A percentile compares a stretch with the other conserved stretches of the same genome.
These are phyloP conservation scores for Eospalax fontanierii DNA, from an alignment of 2,797 vertebrate species.

Conservation along the genomic window DNA sequence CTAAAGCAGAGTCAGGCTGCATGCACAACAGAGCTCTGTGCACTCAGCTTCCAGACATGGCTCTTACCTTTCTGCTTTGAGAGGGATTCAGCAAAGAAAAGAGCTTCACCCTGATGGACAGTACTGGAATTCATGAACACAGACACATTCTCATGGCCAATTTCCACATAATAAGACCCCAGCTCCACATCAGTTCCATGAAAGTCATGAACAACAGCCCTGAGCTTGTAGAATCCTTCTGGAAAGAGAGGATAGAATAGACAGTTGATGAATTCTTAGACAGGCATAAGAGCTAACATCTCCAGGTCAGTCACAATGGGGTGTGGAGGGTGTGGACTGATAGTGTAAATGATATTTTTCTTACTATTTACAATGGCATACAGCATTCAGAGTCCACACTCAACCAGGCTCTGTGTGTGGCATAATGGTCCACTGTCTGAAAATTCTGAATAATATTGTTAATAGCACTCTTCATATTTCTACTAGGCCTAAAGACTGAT, in stretches of 20 bases:
- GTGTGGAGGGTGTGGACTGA: rapidly evolving
- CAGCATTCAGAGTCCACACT: neutral
- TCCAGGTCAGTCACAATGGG: rapidly evolving
- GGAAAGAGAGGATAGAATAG: slow-evolving; percentile 37
- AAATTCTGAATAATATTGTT: neutral
- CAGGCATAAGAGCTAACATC: neutral
- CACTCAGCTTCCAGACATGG: slow-evolving; percentile 21
- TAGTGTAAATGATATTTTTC: neutral
- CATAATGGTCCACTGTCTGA: neutral
- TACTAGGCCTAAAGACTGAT: neutral
- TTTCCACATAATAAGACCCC: slow-evolving; percentile 81
- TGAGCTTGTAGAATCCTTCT: slow-evolving; percentile 81
- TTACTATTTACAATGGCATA: no score
- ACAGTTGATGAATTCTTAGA: no score
- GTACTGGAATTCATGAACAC: slow-evolving; percentile 82
- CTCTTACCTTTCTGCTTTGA: slow-evolving; percentile 69
- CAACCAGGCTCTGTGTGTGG: no score
- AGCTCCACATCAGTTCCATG: slow-evolving; percentile 68
- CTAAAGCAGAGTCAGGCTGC: neutral
- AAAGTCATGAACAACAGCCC: slow-evolving; percentile 67
- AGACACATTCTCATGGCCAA: slow-evolving; percentile 18
- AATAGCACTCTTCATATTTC: neutral
- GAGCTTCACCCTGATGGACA: slow-evolving; percentile 69
- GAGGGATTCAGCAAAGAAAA: slow-evolving; percentile 66
- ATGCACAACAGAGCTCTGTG: neutral